Percentiles rank a stretch among this genome's conserved stretches.
phyloP scores from a whole-genome alignment of 1,140 invertebrate genomes.

The Drosophila grimshawi region DNA sequence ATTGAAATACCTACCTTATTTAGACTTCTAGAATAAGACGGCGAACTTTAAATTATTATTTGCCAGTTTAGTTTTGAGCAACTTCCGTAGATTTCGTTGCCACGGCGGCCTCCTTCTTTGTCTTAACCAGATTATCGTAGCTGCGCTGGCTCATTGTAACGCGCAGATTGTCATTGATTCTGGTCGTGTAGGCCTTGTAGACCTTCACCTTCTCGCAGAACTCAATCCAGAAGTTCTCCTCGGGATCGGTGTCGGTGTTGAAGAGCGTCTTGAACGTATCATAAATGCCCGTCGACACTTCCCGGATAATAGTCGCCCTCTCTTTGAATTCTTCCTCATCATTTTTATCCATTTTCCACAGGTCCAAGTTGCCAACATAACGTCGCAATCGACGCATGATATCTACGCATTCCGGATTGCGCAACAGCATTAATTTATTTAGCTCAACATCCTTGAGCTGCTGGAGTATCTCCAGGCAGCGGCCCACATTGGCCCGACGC shows the following conservation, averaged over 20 bases:
- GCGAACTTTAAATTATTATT: conserved; percentile 1
- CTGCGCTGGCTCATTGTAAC: conserved; percentile 85
- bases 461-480: conserved; percentile 87
- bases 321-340: conserved; percentile 87
- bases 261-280: conserved; percentile 86
- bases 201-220: conserved; percentile 86
- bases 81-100: background rate
- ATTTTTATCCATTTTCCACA: conserved; percentile 89
- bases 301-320: conserved; percentile 88
- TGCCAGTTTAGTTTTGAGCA: conserved; percentile 1
- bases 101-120: conserved; percentile 24
- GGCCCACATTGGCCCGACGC: conserved; percentile 88
- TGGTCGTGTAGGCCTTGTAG: conserved; percentile 86
- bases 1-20: conserved; percentile 27
- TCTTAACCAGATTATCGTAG: conserved; percentile 55
- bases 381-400: conserved; percentile 89
- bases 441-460: conserved; percentile 87
- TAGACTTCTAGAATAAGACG: conserved; percentile 20
- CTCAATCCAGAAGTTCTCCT: conserved; percentile 86
- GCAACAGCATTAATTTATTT: conserved; percentile 92
- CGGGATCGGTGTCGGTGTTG: conserved; percentile 51
- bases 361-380: conserved; percentile 90
- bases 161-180: conserved; percentile 86
- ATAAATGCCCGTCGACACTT: conserved; percentile 88
- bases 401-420: conserved; percentile 92